Percentiles rank a stretch among this genome's conserved stretches.
Conservation (phyloP, 2,797 vertebrate genomes). For the Chiloscyllium punctatum region DNA sequence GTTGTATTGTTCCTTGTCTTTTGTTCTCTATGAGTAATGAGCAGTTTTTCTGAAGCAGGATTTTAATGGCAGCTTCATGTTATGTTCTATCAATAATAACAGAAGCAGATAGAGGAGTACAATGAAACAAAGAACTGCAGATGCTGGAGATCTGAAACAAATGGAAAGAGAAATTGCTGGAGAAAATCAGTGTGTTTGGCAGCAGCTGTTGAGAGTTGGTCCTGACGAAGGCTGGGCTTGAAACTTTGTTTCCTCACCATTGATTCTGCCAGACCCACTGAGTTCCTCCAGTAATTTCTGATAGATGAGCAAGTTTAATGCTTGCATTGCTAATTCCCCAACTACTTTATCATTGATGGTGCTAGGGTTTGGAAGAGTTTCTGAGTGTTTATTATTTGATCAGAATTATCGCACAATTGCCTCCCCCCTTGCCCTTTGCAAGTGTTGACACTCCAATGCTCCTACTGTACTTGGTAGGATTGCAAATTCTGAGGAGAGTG, state of each 20-base stretch:
- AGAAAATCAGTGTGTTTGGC: too few species aligned
- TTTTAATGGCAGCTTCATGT: neutral
- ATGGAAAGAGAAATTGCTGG: too few species aligned
- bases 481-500: neutral
- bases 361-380: neutral
- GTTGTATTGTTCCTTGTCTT: too few species aligned
- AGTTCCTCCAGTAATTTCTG: neutral
- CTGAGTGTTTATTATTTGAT: neutral
- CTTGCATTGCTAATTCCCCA: neutral
- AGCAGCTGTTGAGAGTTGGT: too few species aligned
- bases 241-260: too few species aligned
- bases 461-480: neutral
- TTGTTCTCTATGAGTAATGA: too few species aligned
- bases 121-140: too few species aligned
- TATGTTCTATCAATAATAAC: neutral
- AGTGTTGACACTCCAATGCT: too few species aligned
- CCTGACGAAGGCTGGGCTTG: too few species aligned
- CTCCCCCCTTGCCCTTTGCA: neutral
- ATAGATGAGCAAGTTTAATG: neutral
- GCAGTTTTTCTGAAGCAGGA: neutral
- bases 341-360: neutral
- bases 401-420: neutral
- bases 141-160: too few species aligned
- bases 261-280: too few species aligned
- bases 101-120: neutral